These are phyloP conservation scores for Istiophorus platypterus DNA, from an alignment of 2,113 vertebrate genomes.

Conservation along the genomic window DNA sequence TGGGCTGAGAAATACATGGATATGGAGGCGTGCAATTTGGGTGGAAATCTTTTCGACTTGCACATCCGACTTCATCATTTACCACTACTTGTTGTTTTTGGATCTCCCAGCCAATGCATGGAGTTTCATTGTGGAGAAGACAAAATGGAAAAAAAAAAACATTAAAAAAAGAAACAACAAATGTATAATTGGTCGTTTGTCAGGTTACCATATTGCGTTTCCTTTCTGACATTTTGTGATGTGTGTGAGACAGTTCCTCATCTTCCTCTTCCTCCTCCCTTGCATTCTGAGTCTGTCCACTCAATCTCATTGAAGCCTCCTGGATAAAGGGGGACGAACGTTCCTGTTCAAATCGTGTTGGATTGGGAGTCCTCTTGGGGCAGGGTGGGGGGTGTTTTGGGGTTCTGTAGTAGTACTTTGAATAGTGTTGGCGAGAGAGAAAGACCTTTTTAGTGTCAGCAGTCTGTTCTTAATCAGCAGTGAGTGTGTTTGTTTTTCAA, in stretches of 20 bases:
- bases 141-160: conserved; percentile 57
- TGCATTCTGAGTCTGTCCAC: conserved; percentile 75
- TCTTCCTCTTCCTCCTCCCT: conserved; percentile 67
- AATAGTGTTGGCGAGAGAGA: conserved; percentile 75
- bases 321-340: conserved; percentile 47
- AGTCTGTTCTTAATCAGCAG: conserved; percentile 75
- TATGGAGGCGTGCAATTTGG: conserved; percentile 53
- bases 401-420: conserved; percentile 75
- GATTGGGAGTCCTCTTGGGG: conserved; percentile 63
- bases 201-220: conserved; percentile 74
- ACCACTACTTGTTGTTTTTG: conserved; percentile 54
- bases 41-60: conserved; percentile 46
- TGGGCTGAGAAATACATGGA: conserved; percentile 30
- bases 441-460: conserved; percentile 80
- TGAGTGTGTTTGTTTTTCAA: conserved; percentile 60
- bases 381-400: conserved; percentile 13
- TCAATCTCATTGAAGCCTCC: conserved; percentile 71
- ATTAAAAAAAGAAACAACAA: conserved; percentile 56
- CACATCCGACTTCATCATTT: conserved; percentile 47
- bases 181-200: conserved; percentile 80
- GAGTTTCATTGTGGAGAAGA: conserved; percentile 80
- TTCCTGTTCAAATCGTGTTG: conserved; percentile 66
- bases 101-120: conserved; percentile 80
- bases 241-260: conserved; percentile 74
- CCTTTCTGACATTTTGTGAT: conserved; percentile 69